These are phyloP conservation scores for Amiota minor DNA, from an alignment of 2,888 invertebrate genomes.

Conservation along the genomic window DNA sequence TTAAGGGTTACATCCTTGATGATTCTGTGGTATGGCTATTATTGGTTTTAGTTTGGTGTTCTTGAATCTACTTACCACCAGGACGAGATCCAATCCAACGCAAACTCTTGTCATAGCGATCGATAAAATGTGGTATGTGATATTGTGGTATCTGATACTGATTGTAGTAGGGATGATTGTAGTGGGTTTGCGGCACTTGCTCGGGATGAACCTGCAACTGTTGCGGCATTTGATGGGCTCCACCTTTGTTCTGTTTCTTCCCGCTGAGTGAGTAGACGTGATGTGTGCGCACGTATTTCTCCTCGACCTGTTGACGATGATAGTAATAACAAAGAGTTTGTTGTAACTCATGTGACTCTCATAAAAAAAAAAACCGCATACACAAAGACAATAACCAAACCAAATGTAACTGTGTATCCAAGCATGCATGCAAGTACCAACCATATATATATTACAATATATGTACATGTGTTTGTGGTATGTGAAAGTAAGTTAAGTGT, in stretches of 20 bases:
- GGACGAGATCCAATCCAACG: constrained; percentile 65
- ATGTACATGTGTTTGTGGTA: no score
- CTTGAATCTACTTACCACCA: constrained; percentile 49
- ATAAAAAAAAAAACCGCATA: constrained; percentile 29
- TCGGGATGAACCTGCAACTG: constrained; percentile 61
- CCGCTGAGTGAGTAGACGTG: constrained; percentile 69
- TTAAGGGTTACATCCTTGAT: no score
- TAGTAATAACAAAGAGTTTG: background rate
- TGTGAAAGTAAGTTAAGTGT: no score
- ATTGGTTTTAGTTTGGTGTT: no score
- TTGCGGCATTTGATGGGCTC: constrained; percentile 60
- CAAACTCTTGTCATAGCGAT: constrained; percentile 71
- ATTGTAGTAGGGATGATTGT: constrained; percentile 61
- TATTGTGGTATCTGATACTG: constrained; percentile 61
- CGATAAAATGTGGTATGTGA: constrained; percentile 63
- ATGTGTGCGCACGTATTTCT: constrained; percentile 72
- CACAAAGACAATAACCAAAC: constrained; percentile 42
- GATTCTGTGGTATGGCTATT: no score
- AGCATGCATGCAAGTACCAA: no score
- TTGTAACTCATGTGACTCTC: constrained; percentile 13
- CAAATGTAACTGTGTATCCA: background rate
- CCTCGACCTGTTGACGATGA: constrained; percentile 67
- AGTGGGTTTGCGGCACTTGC: constrained; percentile 61
- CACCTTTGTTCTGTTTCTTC: constrained; percentile 59
- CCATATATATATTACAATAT: no score